Conservation (phyloP, 2,797 vertebrate species). For the Aselliscus stoliczkanus region DNA sequence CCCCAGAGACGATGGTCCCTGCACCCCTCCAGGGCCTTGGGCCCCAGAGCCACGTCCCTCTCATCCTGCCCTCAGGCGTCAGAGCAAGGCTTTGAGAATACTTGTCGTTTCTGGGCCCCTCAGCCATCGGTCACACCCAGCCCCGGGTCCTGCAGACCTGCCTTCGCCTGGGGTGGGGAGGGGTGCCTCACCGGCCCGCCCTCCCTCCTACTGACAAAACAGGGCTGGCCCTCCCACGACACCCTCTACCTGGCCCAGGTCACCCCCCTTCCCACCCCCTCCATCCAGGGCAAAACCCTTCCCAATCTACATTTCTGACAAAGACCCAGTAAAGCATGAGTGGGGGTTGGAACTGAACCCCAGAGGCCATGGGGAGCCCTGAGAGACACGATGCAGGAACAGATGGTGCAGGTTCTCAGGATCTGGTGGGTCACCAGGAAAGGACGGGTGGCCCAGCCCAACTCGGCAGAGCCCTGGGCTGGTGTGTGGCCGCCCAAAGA, state of each 20-base stretch:
- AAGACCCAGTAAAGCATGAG: not conserved
- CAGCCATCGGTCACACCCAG: too few relatives aligned
- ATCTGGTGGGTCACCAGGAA: not conserved
- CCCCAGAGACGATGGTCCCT: not conserved
- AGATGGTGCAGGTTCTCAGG: too few relatives aligned
- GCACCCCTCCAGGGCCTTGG: too few relatives aligned
- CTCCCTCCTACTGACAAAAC: too few relatives aligned
- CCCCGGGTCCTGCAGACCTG: too few relatives aligned
- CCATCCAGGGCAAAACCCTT: not conserved
- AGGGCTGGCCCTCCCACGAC: not conserved
- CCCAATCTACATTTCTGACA: not conserved
- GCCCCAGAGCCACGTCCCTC: too few relatives aligned
- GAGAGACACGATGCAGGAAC: fast-evolving
- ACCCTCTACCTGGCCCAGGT: fast-evolving
- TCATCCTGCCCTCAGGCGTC: fast-evolving
- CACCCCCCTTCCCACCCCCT: fast-evolving
- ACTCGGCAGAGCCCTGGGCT: not conserved
- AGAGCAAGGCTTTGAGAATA: not conserved
- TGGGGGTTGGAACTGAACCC: not conserved
- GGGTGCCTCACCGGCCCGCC: too few relatives aligned
- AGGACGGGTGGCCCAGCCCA: not conserved
- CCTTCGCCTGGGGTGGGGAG: fast-evolving
- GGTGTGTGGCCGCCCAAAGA: not conserved
- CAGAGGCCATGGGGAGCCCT: not conserved
- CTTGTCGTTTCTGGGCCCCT: fast-evolving